These are phyloP conservation scores for Lithosia quadra DNA, from an alignment of 2,888 invertebrate genomes.

Conservation along the genomic window DNA sequence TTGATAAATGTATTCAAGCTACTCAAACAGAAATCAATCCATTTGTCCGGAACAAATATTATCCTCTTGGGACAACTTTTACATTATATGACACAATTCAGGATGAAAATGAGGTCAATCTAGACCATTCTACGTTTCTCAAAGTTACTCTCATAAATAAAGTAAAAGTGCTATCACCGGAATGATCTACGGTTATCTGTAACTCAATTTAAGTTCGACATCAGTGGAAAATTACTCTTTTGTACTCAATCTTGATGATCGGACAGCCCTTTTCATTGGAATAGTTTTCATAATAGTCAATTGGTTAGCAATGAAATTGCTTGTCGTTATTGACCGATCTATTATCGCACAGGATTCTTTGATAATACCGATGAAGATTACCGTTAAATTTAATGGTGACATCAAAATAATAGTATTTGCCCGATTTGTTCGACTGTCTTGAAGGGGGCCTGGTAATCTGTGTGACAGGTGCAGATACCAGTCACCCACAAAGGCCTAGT, in stretches of 20 bases:
- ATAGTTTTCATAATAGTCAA: background rate
- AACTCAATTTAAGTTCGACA: background rate
- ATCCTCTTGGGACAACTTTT: background rate
- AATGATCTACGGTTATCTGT: background rate
- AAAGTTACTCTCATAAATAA: constrained; percentile 5
- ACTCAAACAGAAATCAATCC: background rate
- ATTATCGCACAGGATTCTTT: background rate
- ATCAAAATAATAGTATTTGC: too few species aligned
- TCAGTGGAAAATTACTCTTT: background rate
- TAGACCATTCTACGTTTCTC: background rate
- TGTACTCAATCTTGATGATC: background rate
- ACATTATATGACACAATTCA: too few species aligned
- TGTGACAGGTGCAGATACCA: too few species aligned
- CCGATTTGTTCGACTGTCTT: too few species aligned
- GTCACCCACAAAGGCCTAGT: too few species aligned
- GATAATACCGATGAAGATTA: too few species aligned
- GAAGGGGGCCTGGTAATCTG: too few species aligned
- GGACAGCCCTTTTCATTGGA: background rate
- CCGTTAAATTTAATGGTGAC: too few species aligned
- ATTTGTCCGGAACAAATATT: background rate
- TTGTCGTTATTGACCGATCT: background rate
- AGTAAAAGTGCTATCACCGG: background rate
- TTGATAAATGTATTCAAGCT: background rate
- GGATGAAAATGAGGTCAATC: background rate
- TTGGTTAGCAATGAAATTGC: background rate